phyloP scores from a whole-genome alignment of 2,888 invertebrate species.

The Mantis religiosa region DNA sequence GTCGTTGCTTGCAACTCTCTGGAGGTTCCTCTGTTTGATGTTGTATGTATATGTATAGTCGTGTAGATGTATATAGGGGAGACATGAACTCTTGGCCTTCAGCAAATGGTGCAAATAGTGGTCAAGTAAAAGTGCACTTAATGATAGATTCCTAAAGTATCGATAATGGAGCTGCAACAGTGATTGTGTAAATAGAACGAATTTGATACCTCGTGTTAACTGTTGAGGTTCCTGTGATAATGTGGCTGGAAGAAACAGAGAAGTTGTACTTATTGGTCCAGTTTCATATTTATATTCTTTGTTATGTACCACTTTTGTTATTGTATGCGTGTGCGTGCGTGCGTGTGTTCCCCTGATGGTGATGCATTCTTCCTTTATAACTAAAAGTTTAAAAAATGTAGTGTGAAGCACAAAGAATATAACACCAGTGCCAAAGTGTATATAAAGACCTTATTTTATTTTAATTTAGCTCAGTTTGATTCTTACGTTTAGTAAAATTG shows the following conservation, averaged over 20 bases:
- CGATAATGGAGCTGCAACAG: background rate
- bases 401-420: background rate
- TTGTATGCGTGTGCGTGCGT: background rate
- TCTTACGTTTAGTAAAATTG: background rate
- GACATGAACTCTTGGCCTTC: too few species aligned
- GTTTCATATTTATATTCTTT: conserved; percentile 3
- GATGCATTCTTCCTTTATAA: background rate
- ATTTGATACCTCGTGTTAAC: background rate
- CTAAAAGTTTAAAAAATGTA: background rate
- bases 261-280: background rate
- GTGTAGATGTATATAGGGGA: background rate
- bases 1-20: too few species aligned
- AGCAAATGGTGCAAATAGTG: background rate
- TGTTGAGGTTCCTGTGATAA: conserved; percentile 2
- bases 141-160: conserved; percentile 14
- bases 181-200: background rate
- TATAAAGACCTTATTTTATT: background rate
- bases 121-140: conserved; percentile 21
- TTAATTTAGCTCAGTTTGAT: background rate
- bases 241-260: background rate
- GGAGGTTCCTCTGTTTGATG: background rate
- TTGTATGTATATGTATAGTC: background rate
- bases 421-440: conserved; percentile 14
- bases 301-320: background rate
- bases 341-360: too few species aligned